Evolutionary conservation across 2,113 vertebrate genomes (phyloP), one percentile per base, ranked within the genome.

Genomic region (Mustela lutreola): DNA sequence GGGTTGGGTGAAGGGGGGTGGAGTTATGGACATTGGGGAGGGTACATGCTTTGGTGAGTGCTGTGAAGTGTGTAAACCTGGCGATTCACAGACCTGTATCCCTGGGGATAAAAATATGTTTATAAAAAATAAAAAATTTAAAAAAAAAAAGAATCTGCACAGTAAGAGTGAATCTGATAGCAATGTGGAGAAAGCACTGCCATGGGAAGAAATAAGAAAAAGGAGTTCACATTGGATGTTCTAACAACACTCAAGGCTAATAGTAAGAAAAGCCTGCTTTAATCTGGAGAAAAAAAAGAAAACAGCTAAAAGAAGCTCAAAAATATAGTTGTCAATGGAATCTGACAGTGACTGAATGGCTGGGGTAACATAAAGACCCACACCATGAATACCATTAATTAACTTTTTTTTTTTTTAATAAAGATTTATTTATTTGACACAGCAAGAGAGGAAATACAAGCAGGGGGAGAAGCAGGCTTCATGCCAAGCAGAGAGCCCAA

Each of bases 161-260:
- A 45, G 76, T 88, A 84, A 92, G 45, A 94, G 67, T 78, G 7
- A 94, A 65, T 65, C 45, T 92, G 53, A 36, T 53, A 60, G 4
- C 65, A 67, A 78, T 56, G 28, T 58, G 45, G 48, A 89, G 42
- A 94, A 89, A 56, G 28, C 24, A 36, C 42, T 83, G 8, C 62
- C 36, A 89, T 58, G 6, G 31, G 4, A 96, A 94, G 36, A 88
- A 89, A 70, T 5, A 73, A 81, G 50, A 94, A 70, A 86, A 92
- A 70, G 10, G 28, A 89, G 45, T 67, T 94, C 45, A 28, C 4
- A 67, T 81, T 50, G 90, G 26, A 93, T 19, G 33, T n/a, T 86
- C 65, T 63, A 85, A 89, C 15, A 80, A 67, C 0, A 78, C 2
- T 62, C 45, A 36, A 70, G 58, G 50, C 65, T 92, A 76, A 81